Evolutionary conservation across 1,140 invertebrate genomes (phyloP), one percentile per base, ranked within the genome.

Genomic region (Eulimnadia texana): DNA sequence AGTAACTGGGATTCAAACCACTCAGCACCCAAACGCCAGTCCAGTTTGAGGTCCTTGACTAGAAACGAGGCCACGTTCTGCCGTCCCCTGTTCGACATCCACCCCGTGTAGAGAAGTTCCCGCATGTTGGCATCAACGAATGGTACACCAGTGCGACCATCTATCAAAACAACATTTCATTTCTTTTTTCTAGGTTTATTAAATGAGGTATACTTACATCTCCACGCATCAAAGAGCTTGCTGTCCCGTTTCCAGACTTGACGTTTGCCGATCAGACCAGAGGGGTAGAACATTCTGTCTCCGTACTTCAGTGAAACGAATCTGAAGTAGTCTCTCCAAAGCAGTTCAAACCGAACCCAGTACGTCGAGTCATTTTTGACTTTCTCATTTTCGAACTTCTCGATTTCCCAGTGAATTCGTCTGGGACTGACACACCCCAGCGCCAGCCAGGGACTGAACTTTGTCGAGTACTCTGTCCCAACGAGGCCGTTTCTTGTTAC

Each of bases 111-210:
- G 25, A 63, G 58, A n/a, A 76, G 28, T 64, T 76, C 72, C 51
- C 73, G 67, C 75, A 76, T 76, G 62, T 73, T 74, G 23, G 75
- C 75, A 71, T 76, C 75, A 16, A 76, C 72, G 68, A 73, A 74
- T n/a, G 74, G 74, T 10, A 74, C 71, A 29, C 74, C 75, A 20
- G 75, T 76, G 47, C 64, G 67, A 22, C 74, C 74, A 29, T 70
- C 63, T 66, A 52, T 1, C 27, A 24, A 1, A 6, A 19, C 13
- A 25, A 19, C 20, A 28, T 22, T 51, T 25, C 6, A 28, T n/a
- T 52, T 42, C n/a, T n/a, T n/a, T n/a, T n/a, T n/a, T n/a, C n/a
- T 42, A 42, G 1, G 58, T 23, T 47, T 58, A 2, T n/a, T 0
- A 16, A 61, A 28, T 20, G 10, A 42, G n/a, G n/a, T n/a, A 9